phyloP scores from a whole-genome alignment of 2,888 invertebrate genomes.

The Diaperis boleti region DNA sequence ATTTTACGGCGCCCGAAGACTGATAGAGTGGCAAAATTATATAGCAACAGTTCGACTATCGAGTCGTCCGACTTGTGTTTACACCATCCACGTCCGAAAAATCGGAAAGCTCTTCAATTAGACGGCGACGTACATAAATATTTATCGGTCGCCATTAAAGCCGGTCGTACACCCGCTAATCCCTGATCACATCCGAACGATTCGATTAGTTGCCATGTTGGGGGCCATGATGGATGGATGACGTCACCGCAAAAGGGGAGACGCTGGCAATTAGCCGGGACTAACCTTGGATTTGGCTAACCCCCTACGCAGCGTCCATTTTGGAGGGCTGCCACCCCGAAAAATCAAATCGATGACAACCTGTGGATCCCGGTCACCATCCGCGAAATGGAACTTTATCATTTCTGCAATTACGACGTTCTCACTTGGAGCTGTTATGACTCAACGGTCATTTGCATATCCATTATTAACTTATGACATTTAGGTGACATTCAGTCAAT shows the following conservation, averaged over 20 bases:
- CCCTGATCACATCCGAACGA: constrained; percentile 18
- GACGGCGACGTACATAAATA: neutral
- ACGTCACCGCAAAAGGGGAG: constrained; percentile 56
- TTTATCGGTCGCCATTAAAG: constrained; percentile 1
- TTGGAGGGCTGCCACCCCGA: constrained; percentile 28
- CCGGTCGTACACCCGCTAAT: constrained; percentile 8
- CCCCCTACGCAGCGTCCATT: constrained; percentile 42
- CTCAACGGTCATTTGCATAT: neutral
- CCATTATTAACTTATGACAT: constrained; percentile 5
- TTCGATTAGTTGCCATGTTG: constrained; percentile 38
- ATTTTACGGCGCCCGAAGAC: neutral
- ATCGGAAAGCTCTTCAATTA: neutral
- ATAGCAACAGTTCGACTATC: neutral
- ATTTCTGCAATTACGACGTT: neutral
- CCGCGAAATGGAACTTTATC: neutral
- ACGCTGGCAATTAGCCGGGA: constrained; percentile 58
- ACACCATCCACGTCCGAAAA: neutral
- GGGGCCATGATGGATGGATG: constrained; percentile 59
- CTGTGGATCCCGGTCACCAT: neutral
- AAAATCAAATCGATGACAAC: constrained; percentile 5
- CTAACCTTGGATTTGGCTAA: constrained; percentile 49
- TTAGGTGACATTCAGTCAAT: neutral
- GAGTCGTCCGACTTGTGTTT: neutral
- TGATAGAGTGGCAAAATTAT: neutral
- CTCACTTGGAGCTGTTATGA: neutral